Base-by-base conservation (phyloP, 1,140 invertebrate genomes). In the Harlomillsia oculata region DNA sequence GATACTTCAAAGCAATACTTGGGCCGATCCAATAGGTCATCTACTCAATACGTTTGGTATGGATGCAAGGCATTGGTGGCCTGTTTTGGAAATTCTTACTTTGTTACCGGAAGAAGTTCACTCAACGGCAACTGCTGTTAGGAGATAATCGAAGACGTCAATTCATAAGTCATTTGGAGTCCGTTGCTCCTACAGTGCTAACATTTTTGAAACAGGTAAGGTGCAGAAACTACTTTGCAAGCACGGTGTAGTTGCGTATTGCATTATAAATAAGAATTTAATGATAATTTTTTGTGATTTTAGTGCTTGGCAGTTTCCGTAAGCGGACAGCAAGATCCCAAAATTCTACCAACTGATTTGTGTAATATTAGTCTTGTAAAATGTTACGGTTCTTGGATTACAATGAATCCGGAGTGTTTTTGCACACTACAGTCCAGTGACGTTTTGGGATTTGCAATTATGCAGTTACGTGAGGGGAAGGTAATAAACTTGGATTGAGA, bases 71-170 rank as follows among this genome's bases (percentile, higher is more conserved):
- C 82, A 80, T 70, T 70, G 83, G 51, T 86, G 81, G 78, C 84
- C 89, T 26, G 72, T 97, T 25, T 70, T 98, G 64, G 91, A 97
- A 79, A 82, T 97, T 56, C 77, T 98, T 36, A 94, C 84, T 36
- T 84, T 96, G 8, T 75, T 97, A 65, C 93, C 94, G n/a, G 94
- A 98, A 79, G 95, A 98, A 81, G 82, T 95, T 30, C 83, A 84
- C 67, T 88, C 82, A 11, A 74, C n/a, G 85, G 66, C 82, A 81
- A 62, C 72, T 97, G 25, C 82, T 87, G 67, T 74, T 98, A 52
- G 92, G 92, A 23, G 87, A 86, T 57, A 97, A 97, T 74, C 75
- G 95, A 65, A 74, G 93, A 52, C 77, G 84, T 59, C 83, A 94
- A 69, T 77, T 97, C 18, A 80, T 83, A 64, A 75, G 81, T 46